phyloP scores from a whole-genome alignment of 1,140 invertebrate genomes.

The Littorina saxatilis region DNA sequence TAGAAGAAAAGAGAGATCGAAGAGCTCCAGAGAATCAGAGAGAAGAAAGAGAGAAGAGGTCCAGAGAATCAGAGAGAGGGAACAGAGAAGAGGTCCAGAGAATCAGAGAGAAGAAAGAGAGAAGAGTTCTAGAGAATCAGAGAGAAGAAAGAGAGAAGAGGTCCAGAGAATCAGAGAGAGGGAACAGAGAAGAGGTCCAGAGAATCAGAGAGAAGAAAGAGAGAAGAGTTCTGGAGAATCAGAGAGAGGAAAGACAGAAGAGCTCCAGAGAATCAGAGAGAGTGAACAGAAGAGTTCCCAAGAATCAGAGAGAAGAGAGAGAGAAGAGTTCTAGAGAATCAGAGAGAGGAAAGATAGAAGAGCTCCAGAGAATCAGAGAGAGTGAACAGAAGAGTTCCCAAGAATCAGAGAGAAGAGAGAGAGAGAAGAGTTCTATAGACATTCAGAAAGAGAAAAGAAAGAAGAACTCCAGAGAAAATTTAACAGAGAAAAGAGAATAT shows the following conservation, averaged over 20 bases:
- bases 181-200: neutral
- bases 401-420: too few species aligned
- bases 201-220: too few species aligned
- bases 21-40: neutral
- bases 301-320: too few species aligned
- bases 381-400: neutral
- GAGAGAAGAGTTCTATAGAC: too few species aligned
- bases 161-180: neutral
- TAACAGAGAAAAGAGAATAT: too few species aligned
- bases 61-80: neutral
- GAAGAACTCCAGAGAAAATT: too few species aligned
- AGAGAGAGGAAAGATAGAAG: too few species aligned
- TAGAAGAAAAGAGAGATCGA: neutral
- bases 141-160: neutral
- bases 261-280: neutral
- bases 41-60: neutral
- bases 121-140: neutral
- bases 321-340: too few species aligned
- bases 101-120: neutral
- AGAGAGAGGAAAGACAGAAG: too few species aligned
- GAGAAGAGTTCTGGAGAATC: too few species aligned
- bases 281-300: neutral
- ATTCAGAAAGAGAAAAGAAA: too few species aligned
- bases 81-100: neutral
- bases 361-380: neutral